A percentile compares a stretch with the other conserved stretches of the same genome.
Conservation (phyloP, 2,888 invertebrate genomes). For the Drosophila subsilvestris region DNA sequence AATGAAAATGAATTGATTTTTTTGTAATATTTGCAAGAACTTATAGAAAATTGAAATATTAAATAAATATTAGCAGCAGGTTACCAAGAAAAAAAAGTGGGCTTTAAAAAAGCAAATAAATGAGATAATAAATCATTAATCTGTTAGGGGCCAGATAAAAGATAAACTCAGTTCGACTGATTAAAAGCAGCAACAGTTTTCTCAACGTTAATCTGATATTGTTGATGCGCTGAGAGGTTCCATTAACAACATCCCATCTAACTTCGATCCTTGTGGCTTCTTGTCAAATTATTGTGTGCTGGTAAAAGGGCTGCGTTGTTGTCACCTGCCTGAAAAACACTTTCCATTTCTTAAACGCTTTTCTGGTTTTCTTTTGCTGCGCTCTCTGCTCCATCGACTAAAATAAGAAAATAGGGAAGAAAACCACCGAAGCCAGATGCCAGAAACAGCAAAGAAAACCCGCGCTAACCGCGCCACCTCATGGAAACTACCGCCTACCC, state of each 20-base stretch:
- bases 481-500: slow-evolving; percentile 37
- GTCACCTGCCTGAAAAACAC: slow-evolving; percentile 45
- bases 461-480: slow-evolving; percentile 48
- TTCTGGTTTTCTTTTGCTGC: neutral
- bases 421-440: slow-evolving; percentile 47
- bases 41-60: too few species aligned
- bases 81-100: too few species aligned
- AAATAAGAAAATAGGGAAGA: slow-evolving; percentile 25
- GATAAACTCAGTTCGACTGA: too few species aligned
- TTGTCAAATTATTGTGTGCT: slow-evolving; percentile 1
- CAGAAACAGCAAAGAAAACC: slow-evolving; percentile 59
- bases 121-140: too few species aligned
- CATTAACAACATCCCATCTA: neutral
- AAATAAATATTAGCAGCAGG: too few species aligned
- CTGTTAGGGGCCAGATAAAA: too few species aligned
- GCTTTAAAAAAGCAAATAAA: too few species aligned
- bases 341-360: slow-evolving; percentile 60
- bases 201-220: too few species aligned
- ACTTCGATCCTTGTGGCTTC: slow-evolving; percentile 24
- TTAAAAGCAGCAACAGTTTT: too few species aligned
- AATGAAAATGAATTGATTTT: too few species aligned
- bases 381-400: slow-evolving; percentile 20
- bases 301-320: slow-evolving; percentile 11
- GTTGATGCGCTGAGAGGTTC: neutral
- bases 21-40: too few species aligned